Evolutionary conservation across 1,140 invertebrate genomes (phyloP).

Genomic region (Neodiprion fabricii): DNA sequence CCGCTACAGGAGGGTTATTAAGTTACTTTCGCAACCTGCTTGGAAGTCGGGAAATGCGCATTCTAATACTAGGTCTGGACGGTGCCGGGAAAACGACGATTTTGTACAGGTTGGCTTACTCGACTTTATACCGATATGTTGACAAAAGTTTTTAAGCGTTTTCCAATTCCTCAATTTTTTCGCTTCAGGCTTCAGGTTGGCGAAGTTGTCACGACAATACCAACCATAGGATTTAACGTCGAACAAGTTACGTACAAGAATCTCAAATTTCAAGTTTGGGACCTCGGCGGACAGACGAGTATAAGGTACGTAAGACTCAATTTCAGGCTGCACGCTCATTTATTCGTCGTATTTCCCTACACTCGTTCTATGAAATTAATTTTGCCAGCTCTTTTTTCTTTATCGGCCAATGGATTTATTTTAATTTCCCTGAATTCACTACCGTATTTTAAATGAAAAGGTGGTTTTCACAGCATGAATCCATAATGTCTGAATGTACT

Average conservation of each 20-base stretch:
- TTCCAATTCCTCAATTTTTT: conserved; percentile 11
- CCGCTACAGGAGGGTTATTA: conserved; percentile 83
- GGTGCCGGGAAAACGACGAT: conserved; percentile 99
- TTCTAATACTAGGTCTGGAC: conserved; percentile 96
- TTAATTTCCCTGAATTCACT: conserved; percentile 17
- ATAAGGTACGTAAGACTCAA: conserved; percentile 66
- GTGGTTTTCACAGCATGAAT: too few relatives aligned
- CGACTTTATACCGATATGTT: not conserved
- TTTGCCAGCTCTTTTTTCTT: too few relatives aligned
- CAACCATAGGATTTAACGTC: conserved; percentile 98
- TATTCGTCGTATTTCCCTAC: not conserved
- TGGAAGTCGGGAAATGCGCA: conserved; percentile 95
- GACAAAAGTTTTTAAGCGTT: conserved; percentile 10
- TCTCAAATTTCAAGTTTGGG: conserved; percentile 97
- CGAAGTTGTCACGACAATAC: conserved; percentile 99
- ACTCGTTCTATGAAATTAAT: too few relatives aligned
- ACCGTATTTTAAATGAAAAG: too few relatives aligned
- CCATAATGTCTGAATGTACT: too few relatives aligned
- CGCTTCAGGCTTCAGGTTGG: conserved; percentile 87
- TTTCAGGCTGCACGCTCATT: not conserved
- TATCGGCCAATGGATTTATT: not conserved
- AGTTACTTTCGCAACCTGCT: conserved; percentile 94
- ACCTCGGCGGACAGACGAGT: conserved; percentile 98
- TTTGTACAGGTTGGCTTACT: conserved; percentile 76
- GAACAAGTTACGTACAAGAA: conserved; percentile 97